phyloP scores from a whole-genome alignment of 2,888 invertebrate species.

The Cecidostiba fungosa region DNA sequence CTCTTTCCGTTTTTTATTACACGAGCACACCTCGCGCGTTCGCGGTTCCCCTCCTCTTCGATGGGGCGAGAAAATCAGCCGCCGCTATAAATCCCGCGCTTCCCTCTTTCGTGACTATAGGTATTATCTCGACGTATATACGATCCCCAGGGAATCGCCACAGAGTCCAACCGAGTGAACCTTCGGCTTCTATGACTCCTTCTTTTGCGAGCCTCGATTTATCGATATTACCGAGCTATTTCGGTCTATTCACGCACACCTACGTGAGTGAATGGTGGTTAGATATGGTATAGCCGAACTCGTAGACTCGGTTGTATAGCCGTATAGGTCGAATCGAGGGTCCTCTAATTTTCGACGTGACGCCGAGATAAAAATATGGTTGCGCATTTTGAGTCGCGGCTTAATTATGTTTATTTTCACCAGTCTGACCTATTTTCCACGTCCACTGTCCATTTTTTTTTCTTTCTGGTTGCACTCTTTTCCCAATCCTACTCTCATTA shows the following conservation, averaged over 20 bases:
- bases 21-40: not conserved
- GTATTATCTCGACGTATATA: slow-evolving; percentile 22
- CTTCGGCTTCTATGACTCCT: not conserved
- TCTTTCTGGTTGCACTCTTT: not conserved
- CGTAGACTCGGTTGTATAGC: not conserved
- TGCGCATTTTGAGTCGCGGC: slow-evolving; percentile 24
- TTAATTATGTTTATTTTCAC: slow-evolving; percentile 51
- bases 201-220: slow-evolving; percentile 70
- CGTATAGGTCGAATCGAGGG: too few species aligned
- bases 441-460: not conserved
- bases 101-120: slow-evolving; percentile 5
- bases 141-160: slow-evolving; percentile 22
- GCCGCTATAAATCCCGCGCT: slow-evolving; percentile 68
- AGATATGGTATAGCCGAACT: too few species aligned
- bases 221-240: slow-evolving; percentile 70
- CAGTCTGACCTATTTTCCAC: slow-evolving; percentile 26
- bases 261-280: too few species aligned
- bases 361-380: too few species aligned
- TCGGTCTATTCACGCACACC: slow-evolving; percentile 26
- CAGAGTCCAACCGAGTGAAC: slow-evolving; percentile 23
- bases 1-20: not conserved
- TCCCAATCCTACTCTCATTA: not conserved
- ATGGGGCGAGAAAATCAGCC: slow-evolving; percentile 66
- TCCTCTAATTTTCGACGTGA: slow-evolving; percentile 41
- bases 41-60: slow-evolving; percentile 36